These are phyloP conservation scores for Gavia stellata DNA, from an alignment of 2,113 vertebrate species.

Conservation along the genomic window DNA sequence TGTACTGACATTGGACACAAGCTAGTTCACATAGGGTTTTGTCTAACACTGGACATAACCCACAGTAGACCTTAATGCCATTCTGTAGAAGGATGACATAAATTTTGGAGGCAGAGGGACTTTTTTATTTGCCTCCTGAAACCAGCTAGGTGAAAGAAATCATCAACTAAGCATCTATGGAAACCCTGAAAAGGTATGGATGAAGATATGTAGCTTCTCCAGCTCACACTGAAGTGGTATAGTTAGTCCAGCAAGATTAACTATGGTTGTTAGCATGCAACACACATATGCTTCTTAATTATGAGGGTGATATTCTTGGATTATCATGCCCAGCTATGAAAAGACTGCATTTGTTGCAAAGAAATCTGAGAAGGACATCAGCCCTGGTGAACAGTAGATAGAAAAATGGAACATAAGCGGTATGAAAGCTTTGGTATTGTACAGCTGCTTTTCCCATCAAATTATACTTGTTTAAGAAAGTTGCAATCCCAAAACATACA, in stretches of 20 bases:
- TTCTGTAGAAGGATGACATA: neutral
- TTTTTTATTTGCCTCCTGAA: neutral
- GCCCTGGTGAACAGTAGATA: neutral
- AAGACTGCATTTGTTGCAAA: neutral
- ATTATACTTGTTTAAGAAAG: neutral
- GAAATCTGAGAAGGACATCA: neutral
- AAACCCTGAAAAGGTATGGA: neutral
- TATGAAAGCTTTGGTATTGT: neutral
- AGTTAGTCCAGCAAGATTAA: neutral
- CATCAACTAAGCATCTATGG: neutral
- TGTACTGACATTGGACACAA: accelerated
- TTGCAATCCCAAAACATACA: neutral
- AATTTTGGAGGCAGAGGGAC: neutral
- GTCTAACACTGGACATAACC: neutral
- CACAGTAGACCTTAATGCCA: neutral
- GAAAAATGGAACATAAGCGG: neutral
- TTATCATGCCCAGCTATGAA: neutral
- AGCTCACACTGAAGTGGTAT: neutral
- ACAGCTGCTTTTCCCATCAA: neutral
- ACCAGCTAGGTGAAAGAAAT: neutral
- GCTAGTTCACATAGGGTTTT: neutral
- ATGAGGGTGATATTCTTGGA: neutral
- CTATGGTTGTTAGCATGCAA: neutral
- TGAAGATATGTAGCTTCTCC: neutral
- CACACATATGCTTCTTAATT: neutral